A percentile compares a stretch with the other conserved stretches of the same genome.
Conservation (phyloP, 2,888 invertebrate species). For the Campaea margaritaria region DNA sequence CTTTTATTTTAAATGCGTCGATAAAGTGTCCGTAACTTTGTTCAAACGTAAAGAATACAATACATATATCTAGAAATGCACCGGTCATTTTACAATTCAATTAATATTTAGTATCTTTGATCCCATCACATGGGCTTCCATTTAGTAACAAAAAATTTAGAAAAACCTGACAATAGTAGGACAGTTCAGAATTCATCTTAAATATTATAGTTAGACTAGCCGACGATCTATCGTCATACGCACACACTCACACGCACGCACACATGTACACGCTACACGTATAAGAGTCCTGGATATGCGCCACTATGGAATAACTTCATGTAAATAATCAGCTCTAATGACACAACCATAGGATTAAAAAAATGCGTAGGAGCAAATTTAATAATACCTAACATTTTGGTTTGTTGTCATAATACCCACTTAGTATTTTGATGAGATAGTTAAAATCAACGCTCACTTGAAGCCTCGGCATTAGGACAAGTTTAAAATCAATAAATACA, state of each 20-base stretch:
- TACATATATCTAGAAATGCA: no score
- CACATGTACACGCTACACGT: slow-evolving; percentile 1
- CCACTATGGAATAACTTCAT: slow-evolving; percentile 12
- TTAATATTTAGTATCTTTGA: neutral
- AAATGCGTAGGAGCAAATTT: no score
- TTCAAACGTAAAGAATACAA: no score
- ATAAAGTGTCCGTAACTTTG: no score
- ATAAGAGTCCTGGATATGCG: slow-evolving; percentile 7
- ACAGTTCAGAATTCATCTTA: slow-evolving; percentile 5
- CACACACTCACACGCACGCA: slow-evolving; percentile 1
- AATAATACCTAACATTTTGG: no score
- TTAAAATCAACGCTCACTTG: no score
- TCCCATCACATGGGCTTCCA: neutral
- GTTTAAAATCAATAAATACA: no score
- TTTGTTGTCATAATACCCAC: no score
- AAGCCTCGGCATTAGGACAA: no score
- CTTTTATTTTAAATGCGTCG: no score
- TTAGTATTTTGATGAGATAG: no score
- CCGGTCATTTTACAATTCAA: no score
- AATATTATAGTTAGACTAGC: slow-evolving; percentile 21
- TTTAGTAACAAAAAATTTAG: slow-evolving; percentile 20
- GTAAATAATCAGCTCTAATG: neutral
- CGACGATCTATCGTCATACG: slow-evolving; percentile 5
- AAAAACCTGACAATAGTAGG: slow-evolving; percentile 1
- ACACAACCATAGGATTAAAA: neutral